Percentiles rank a stretch among this genome's conserved stretches.
Evolutionary conservation across 2,797 vertebrate species (phyloP).

Genomic region (Remorina albescens): DNA sequence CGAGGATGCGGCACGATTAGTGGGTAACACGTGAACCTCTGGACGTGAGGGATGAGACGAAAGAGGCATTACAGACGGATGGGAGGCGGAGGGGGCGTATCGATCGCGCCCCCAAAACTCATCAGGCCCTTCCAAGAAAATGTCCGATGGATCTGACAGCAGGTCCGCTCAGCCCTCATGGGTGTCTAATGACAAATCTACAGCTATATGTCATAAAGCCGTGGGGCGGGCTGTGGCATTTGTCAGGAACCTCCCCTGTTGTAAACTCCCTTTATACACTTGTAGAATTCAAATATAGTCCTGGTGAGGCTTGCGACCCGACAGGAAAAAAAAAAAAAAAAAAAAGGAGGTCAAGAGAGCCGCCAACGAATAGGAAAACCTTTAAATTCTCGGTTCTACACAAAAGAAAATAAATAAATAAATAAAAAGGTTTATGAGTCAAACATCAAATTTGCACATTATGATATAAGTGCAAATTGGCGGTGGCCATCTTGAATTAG

Average conservation of each 20-base stretch:
- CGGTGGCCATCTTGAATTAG: no score
- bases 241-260: slow-evolving; percentile 21
- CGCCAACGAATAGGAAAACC: neutral
- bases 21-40: slow-evolving; percentile 23
- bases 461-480: no score
- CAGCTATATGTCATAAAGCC: slow-evolving; percentile 49
- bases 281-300: neutral
- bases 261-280: neutral
- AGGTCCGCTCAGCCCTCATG: slow-evolving; percentile 19
- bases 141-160: slow-evolving; percentile 59
- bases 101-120: slow-evolving; percentile 73
- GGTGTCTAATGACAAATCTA: slow-evolving; percentile 58
- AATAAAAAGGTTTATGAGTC: no score
- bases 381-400: no score
- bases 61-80: slow-evolving; percentile 67
- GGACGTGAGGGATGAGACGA: slow-evolving; percentile 54
- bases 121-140: slow-evolving; percentile 78
- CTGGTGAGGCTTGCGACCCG: neutral
- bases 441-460: no score
- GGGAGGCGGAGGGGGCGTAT: slow-evolving; percentile 62
- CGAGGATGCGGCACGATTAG: slow-evolving; percentile 25
- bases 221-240: slow-evolving; percentile 23
- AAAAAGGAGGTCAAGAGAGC: neutral
- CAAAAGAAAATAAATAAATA: no score
- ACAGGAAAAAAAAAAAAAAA: neutral